phyloP scores from a whole-genome alignment of 2,113 vertebrate genomes.

The Anguilla rostrata region DNA sequence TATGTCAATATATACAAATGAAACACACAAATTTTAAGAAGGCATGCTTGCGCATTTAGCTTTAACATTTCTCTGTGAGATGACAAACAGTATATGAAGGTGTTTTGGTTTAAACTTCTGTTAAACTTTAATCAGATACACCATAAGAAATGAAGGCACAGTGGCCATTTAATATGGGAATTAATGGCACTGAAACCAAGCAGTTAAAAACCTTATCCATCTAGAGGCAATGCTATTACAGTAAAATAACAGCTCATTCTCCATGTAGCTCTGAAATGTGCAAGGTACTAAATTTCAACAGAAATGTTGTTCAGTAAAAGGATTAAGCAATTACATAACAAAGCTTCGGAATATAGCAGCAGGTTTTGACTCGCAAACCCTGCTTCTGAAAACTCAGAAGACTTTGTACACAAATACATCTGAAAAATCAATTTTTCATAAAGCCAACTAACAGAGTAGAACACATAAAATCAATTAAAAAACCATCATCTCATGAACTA shows the following conservation, averaged over 20 bases:
- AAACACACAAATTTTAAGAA: neutral
- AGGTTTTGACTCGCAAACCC: too few relatives aligned
- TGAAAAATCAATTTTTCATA: constrained; percentile 17
- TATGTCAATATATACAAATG: neutral
- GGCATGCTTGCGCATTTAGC: too few relatives aligned
- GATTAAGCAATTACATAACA: neutral
- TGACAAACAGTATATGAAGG: too few relatives aligned
- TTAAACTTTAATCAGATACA: too few relatives aligned
- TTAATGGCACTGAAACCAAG: neutral
- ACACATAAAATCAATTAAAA: constrained; percentile 13
- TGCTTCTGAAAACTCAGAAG: neutral
- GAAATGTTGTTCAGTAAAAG: neutral
- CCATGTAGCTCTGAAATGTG: neutral
- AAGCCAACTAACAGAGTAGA: constrained; percentile 20
- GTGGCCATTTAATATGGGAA: neutral
- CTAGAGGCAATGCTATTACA: neutral
- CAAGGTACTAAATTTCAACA: neutral
- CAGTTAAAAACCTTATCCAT: neutral
- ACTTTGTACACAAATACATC: neutral
- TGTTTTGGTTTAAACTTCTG: too few relatives aligned
- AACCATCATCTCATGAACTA: constrained; percentile 28
- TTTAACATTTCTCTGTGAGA: too few relatives aligned
- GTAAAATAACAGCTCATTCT: neutral
- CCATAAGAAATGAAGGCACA: too few relatives aligned
- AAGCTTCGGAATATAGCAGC: too few relatives aligned